Evolutionary conservation across 2,797 vertebrate species (phyloP).

Genomic region (Crenichthys baileyi): DNA sequence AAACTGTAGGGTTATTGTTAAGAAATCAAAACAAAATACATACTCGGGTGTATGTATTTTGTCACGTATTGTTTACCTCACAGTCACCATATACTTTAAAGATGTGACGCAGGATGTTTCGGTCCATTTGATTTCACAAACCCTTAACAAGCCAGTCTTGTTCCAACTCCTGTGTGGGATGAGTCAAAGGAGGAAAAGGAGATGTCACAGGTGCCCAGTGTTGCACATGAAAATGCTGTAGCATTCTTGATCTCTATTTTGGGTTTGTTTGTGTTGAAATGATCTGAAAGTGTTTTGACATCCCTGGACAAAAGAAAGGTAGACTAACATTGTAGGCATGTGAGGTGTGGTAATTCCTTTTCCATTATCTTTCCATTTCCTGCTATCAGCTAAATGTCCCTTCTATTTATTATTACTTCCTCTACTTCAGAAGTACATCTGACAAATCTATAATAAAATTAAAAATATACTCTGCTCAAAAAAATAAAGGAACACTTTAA

Average conservation of each 20-base stretch:
- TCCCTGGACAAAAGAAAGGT: neutral
- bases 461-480: no score
- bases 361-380: neutral
- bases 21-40: neutral
- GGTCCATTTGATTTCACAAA: slow-evolving; percentile 25
- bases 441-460: neutral
- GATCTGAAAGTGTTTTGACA: neutral
- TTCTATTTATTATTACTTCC: neutral
- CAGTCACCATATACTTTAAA: slow-evolving; percentile 11
- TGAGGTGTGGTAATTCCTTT: neutral
- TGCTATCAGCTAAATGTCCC: neutral
- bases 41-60: neutral
- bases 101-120: slow-evolving; percentile 4
- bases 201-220: slow-evolving; percentile 19
- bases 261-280: neutral
- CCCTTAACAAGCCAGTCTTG: slow-evolving; percentile 39
- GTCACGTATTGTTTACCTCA: neutral
- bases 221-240: slow-evolving; percentile 20
- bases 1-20: neutral
- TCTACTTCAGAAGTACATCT: neutral
- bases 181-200: slow-evolving; percentile 55
- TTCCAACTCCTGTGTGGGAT: slow-evolving; percentile 26
- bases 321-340: neutral
- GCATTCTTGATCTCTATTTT: slow-evolving; percentile 14
- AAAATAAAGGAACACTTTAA: no score